phyloP scores from a whole-genome alignment of 2,113 vertebrate species.

The Sorex fumeus region DNA sequence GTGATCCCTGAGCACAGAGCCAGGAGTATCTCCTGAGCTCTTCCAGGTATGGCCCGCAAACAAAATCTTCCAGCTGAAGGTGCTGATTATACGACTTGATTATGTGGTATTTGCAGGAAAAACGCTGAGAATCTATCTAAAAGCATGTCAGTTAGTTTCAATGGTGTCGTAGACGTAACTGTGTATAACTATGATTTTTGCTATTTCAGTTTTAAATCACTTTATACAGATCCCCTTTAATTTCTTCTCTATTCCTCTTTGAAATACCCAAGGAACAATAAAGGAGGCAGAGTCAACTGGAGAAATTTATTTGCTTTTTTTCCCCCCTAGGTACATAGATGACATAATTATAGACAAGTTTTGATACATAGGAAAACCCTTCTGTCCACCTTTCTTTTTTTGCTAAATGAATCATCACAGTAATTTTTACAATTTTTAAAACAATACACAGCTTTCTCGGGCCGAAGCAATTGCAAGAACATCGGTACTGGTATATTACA shows the following conservation, averaged over 20 bases:
- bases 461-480: constrained; percentile 93
- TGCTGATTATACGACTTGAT: neutral
- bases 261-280: constrained; percentile 18
- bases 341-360: constrained; percentile 97
- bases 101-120: neutral
- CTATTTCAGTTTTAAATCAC: neutral
- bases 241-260: neutral
- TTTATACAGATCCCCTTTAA: constrained; percentile 5
- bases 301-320: constrained; percentile 91
- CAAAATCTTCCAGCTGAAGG: no score
- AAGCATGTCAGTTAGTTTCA: neutral
- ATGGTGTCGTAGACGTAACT: neutral
- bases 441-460: constrained; percentile 92
- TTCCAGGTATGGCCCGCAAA: no score
- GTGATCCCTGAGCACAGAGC: no score
- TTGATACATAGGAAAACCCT: constrained; percentile 97
- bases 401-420: constrained; percentile 96
- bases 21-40: no score
- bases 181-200: neutral
- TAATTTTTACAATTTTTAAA: constrained; percentile 97
- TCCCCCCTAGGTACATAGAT: constrained; percentile 91
- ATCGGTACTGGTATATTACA: constrained; percentile 98
- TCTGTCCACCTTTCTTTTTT: constrained; percentile 94
- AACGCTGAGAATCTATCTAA: neutral
- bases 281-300: constrained; percentile 79